Evolutionary conservation across 1,140 invertebrate species (phyloP).

Genomic region (Riptortus pedestris): DNA sequence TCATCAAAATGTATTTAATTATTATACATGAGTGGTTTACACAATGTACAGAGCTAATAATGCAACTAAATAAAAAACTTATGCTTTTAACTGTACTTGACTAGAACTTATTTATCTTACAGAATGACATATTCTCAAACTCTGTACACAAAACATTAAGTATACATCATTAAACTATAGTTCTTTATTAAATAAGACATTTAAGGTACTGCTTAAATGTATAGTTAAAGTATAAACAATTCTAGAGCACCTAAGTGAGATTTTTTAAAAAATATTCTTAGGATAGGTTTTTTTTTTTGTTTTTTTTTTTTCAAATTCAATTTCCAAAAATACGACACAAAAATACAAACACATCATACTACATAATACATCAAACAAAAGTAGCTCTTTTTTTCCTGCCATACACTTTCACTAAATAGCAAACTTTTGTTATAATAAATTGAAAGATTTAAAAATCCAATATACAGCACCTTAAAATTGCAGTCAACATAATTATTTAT

Average conservation of each 20-base stretch:
- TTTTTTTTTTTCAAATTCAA: no score
- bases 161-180: background rate
- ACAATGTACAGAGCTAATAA: background rate
- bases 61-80: background rate
- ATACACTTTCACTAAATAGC: no score
- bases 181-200: no score
- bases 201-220: background rate
- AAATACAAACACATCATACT: no score
- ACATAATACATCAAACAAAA: no score
- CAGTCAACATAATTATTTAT: background rate
- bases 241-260: background rate
- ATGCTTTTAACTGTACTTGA: background rate
- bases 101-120: conserved; percentile 10
- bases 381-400: no score
- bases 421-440: background rate
- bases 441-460: background rate
- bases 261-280: background rate
- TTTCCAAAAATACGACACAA: no score
- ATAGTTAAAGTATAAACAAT: background rate
- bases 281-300: background rate
- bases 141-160: background rate
- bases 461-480: background rate
- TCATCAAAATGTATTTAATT: no score
- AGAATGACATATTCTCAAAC: background rate
- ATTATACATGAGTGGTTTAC: no score